Conservation (phyloP, 2,113 vertebrate genomes). For the Catharus minimus region DNA sequence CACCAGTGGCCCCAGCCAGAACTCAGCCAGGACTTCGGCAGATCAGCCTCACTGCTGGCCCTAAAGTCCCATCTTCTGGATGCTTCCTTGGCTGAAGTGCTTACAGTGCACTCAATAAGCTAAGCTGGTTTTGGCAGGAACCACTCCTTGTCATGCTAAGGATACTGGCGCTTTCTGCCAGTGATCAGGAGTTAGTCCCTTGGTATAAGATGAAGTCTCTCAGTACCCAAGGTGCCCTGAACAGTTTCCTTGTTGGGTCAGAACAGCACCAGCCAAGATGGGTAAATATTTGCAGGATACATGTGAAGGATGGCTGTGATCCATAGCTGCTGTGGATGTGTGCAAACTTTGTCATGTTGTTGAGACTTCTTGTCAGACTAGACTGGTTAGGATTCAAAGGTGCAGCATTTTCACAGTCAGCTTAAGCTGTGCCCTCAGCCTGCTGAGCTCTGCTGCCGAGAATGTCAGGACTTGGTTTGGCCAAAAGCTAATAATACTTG, state of each 20-base stretch:
- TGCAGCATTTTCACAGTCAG: not conserved
- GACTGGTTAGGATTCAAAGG: not conserved
- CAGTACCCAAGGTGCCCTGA: not conserved
- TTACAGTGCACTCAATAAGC: not conserved
- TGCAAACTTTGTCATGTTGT: not conserved
- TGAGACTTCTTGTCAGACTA: not conserved
- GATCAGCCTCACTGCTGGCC: not conserved
- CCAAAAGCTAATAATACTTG: conserved; percentile 43
- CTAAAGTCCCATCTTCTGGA: not conserved
- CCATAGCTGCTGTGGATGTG: not conserved
- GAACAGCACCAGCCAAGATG: not conserved
- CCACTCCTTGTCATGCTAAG: not conserved
- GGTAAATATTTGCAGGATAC: not conserved
- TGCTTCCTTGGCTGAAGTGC: not conserved
- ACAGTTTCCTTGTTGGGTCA: not conserved
- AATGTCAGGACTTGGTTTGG: conserved; percentile 27
- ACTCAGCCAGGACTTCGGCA: not conserved
- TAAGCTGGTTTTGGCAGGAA: not conserved
- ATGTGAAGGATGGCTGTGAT: not conserved
- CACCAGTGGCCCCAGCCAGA: not conserved
- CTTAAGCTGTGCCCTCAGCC: not conserved
- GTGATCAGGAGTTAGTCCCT: not conserved
- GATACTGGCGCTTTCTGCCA: not conserved
- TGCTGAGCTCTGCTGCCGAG: not conserved
- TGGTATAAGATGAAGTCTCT: not conserved